These are phyloP conservation scores for Capromys pilorides DNA, from an alignment of 2,797 vertebrate genomes.

Conservation along the genomic window DNA sequence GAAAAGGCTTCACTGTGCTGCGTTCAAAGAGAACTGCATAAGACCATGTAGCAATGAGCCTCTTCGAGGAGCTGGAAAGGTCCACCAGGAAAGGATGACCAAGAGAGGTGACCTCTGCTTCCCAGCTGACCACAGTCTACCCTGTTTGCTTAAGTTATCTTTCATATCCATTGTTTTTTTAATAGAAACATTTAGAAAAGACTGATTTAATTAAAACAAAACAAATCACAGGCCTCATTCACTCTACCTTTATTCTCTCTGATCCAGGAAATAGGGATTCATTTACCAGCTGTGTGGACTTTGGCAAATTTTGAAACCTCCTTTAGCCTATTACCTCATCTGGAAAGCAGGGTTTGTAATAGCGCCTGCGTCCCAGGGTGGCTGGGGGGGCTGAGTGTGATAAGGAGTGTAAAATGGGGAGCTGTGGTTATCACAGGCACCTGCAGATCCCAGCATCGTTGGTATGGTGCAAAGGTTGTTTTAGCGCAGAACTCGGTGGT, in stretches of 20 bases:
- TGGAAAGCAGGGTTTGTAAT: slow-evolving; percentile 41
- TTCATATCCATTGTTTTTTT: background rate
- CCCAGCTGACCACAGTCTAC: background rate
- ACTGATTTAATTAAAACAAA: slow-evolving; percentile 57
- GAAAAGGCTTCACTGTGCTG: background rate
- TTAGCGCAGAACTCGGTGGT: background rate
- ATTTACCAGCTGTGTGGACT: slow-evolving; percentile 52
- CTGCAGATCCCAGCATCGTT: background rate
- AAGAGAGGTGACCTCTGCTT: background rate
- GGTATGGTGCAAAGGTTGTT: background rate
- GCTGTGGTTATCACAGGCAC: background rate
- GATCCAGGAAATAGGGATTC: slow-evolving; percentile 49
- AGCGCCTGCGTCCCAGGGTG: background rate
- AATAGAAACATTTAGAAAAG: slow-evolving; percentile 50
- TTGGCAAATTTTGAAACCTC: slow-evolving; percentile 55
- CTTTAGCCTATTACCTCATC: slow-evolving; percentile 40
- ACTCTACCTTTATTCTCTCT: slow-evolving; percentile 51
- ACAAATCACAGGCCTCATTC: background rate
- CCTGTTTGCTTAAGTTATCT: slow-evolving; percentile 10
- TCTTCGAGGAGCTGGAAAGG: background rate
- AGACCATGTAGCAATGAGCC: background rate
- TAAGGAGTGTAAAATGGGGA: background rate
- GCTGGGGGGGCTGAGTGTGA: background rate
- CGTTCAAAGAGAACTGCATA: background rate
- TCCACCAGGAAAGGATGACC: background rate